Evolutionary conservation across 2,113 vertebrate species (phyloP), one percentile per base, ranked within the genome.

Genomic region (Calonectris borealis): DNA sequence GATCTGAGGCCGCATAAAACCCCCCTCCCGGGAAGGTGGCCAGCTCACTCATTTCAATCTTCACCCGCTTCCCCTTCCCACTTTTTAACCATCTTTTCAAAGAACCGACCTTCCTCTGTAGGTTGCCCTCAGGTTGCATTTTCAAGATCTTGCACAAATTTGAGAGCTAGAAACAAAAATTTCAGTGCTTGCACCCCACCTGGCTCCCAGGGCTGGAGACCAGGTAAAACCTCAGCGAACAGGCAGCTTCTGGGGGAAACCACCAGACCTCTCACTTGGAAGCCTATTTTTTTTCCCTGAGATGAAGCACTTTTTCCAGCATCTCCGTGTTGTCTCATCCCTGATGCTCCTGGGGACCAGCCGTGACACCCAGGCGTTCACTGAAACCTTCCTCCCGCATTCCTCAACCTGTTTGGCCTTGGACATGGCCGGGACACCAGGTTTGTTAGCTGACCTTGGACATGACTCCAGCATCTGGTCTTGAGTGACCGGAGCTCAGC

Each of bases 291-390:
- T 46, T 61, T 20, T 3, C 26, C 22, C 34, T 2, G 9, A 60
- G 27, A 13, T 57, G 16, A 31, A 11, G 14, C 16, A 12, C 13
- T 60, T 48, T n/a, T 40, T 16, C 42, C n/a, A 19, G 36, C 68
- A 51, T 15, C 18, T 61, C 44, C 29, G 40, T 8, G 11, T 42
- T 44, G 36, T 21, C 48, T 42, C 36, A 34, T 16, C 46, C 36
- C 31, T 60, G 68, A 5, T 58, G 65, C 15, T 55, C 51, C 19
- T 40, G 32, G 61, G 25, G 25, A 58, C 26, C 64, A 69, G 9
- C 52, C 48, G 34, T 7, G 57, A 61, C 44, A 31, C 19, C 24
- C 2, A 0, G n/a, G 34, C 2, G 1, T 25, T 19, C 15, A 0
- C 32, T 25, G 78, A 54, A 31, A 21, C 65, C 42, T 38, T 36